phyloP scores from a whole-genome alignment of 2,797 vertebrate genomes.

The Carcharodon carcharias region DNA sequence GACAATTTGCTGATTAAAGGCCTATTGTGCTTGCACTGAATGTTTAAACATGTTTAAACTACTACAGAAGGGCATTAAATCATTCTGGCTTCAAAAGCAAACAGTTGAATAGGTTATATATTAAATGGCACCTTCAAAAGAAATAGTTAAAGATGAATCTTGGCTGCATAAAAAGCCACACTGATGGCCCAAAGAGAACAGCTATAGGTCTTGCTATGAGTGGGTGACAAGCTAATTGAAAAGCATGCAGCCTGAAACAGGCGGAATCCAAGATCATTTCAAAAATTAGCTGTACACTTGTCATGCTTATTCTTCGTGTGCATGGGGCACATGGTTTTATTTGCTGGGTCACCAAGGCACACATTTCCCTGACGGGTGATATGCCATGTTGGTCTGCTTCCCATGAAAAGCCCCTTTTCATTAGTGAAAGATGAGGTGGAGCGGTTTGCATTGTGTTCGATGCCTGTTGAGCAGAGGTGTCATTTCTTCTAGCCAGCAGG shows the following conservation, averaged over 20 bases:
- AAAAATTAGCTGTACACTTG: background rate
- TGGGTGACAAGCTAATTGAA: too few species aligned
- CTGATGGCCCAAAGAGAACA: background rate
- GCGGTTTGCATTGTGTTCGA: background rate
- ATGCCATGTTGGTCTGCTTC: background rate
- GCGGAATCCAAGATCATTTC: background rate
- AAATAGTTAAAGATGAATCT: background rate
- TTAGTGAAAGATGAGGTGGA: background rate
- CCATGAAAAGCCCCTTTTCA: background rate
- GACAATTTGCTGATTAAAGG: background rate
- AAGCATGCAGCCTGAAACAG: background rate
- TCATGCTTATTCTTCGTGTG: background rate
- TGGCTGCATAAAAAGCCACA: background rate
- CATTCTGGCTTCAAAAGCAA: conserved; percentile 5
- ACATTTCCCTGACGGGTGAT: background rate
- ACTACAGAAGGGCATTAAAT: background rate
- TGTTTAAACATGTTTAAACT: background rate
- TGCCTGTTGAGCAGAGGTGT: background rate
- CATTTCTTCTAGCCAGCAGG: background rate
- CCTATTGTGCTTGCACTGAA: background rate
- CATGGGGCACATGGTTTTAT: background rate
- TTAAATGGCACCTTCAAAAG: background rate
- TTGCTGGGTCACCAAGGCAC: background rate
- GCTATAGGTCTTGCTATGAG: background rate
- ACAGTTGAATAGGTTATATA: background rate